phyloP scores from a whole-genome alignment of 2,888 invertebrate genomes.

The Brachynemurus nebulosus region DNA sequence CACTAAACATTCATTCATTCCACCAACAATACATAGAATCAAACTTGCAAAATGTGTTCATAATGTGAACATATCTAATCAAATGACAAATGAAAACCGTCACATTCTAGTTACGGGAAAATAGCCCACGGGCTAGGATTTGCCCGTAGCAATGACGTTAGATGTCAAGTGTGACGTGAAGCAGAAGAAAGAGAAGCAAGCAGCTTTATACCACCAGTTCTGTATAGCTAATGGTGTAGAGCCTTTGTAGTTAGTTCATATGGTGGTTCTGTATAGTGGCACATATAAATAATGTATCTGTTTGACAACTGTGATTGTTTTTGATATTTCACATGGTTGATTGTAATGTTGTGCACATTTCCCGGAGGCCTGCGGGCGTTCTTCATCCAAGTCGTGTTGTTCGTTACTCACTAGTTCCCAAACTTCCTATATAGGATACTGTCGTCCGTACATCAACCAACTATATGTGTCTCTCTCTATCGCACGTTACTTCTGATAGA shows the following conservation, averaged over 20 bases:
- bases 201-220: background rate
- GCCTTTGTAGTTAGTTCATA: conserved; percentile 24
- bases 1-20: too few relatives aligned
- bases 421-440: background rate
- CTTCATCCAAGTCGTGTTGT: background rate
- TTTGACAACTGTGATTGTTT: background rate
- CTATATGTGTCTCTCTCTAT: too few relatives aligned
- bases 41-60: too few relatives aligned
- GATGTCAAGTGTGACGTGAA: conserved; percentile 27
- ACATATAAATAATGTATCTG: too few relatives aligned
- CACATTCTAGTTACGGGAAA: too few relatives aligned
- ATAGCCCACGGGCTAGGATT: conserved; percentile 29
- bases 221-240: conserved; percentile 24
- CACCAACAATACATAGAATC: too few relatives aligned
- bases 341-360: conserved; percentile 2
- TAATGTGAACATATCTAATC: too few relatives aligned
- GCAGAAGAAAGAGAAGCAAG: background rate
- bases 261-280: background rate
- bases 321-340: background rate
- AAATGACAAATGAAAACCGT: too few relatives aligned
- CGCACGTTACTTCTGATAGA: background rate
- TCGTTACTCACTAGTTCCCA: conserved; percentile 1
- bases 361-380: conserved; percentile 6
- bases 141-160: conserved; percentile 27
- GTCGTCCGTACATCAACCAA: too few relatives aligned